These are phyloP conservation scores for Telmatochromis brachygnathus DNA, from an alignment of 2,113 vertebrate genomes.

Conservation along the genomic window DNA sequence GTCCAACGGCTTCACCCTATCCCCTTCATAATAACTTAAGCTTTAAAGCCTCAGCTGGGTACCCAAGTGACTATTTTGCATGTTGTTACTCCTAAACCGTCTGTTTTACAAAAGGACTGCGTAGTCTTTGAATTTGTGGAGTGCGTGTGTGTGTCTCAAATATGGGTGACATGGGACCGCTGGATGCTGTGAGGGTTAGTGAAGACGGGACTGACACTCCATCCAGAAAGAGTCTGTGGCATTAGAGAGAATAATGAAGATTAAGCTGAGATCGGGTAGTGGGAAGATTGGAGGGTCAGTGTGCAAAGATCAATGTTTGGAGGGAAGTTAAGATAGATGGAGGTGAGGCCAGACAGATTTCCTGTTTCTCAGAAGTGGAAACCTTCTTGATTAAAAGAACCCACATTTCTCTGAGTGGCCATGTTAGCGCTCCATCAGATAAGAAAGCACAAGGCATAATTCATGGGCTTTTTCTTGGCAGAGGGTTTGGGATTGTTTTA, in stretches of 20 bases:
- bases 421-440: neutral
- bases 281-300: constrained; percentile 42
- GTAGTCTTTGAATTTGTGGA: neutral
- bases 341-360: constrained; percentile 27
- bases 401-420: constrained; percentile 9
- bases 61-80: constrained; percentile 48
- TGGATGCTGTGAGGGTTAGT: neutral
- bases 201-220: neutral
- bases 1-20: constrained; percentile 9
- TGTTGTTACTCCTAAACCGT: constrained; percentile 32
- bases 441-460: constrained; percentile 5
- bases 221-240: constrained; percentile 1
- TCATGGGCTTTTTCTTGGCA: neutral
- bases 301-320: constrained; percentile 30
- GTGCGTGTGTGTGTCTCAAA: neutral
- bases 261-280: constrained; percentile 42
- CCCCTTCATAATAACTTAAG: constrained; percentile 29
- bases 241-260: constrained; percentile 65
- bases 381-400: constrained; percentile 36
- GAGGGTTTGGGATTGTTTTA: neutral
- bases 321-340: constrained; percentile 17
- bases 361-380: constrained; percentile 19
- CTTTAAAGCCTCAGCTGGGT: constrained; percentile 37
- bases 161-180: neutral
- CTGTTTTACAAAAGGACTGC: constrained; percentile 33